A percentile compares a stretch with the other conserved stretches of the same genome.
Evolutionary conservation across 2,113 vertebrate species (phyloP).

Genomic region (Maccullochella peelii): DNA sequence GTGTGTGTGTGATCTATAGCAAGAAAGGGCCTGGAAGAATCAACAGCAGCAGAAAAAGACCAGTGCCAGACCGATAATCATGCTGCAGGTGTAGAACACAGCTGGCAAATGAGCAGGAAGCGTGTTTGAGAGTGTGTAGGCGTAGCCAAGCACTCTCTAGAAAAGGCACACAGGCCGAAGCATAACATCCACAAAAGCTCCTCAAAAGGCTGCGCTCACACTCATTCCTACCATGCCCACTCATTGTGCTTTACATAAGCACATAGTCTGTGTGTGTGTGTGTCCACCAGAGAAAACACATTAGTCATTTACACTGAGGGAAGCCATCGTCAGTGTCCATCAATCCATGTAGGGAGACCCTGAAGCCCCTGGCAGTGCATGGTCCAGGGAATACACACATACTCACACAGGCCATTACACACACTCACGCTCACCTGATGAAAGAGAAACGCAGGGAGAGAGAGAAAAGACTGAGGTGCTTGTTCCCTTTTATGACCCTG

Average conservation of each 20-base stretch:
- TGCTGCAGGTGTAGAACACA: conserved; percentile 59
- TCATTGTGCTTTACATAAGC: conserved; percentile 74
- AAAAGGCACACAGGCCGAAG: conserved; percentile 58
- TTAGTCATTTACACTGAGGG: conserved; percentile 67
- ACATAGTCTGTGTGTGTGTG: conserved; percentile 19
- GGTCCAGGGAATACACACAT: conserved; percentile 48
- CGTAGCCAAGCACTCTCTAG: conserved; percentile 53
- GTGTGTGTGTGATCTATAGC: conserved; percentile 6
- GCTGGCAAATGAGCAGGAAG: conserved; percentile 73
- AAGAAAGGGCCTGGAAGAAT: conserved; percentile 19
- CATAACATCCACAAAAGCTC: conserved; percentile 67
- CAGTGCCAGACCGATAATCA: conserved; percentile 27
- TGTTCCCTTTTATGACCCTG: conserved; percentile 51
- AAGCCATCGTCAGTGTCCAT: conserved; percentile 65
- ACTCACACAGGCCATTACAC: conserved; percentile 48
- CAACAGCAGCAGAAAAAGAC: conserved; percentile 29
- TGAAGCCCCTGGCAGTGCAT: conserved; percentile 41
- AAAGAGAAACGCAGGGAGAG: conserved; percentile 22
- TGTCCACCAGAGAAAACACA: conserved; percentile 57
- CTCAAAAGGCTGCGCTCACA: conserved; percentile 65
- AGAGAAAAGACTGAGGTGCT: conserved; percentile 31
- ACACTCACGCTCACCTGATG: conserved; percentile 40
- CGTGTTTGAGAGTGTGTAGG: conserved; percentile 66
- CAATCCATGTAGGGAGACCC: conserved; percentile 54
- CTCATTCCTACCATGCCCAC: conserved; percentile 71